Evolutionary conservation across 2,888 invertebrate species (phyloP), one percentile per base, ranked within the genome.

Genomic region (Melieria picta): DNA sequence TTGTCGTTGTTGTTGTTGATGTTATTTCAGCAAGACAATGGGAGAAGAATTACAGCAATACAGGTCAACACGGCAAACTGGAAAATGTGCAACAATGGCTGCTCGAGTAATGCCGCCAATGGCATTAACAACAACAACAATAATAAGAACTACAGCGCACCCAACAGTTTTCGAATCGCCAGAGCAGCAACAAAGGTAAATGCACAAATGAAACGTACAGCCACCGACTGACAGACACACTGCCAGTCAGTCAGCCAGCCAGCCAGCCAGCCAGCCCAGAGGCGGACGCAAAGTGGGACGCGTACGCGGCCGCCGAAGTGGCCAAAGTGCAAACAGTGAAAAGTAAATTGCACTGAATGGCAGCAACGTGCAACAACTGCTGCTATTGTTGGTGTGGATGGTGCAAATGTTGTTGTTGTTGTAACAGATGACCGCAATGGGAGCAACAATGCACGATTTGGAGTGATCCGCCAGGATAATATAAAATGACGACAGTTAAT

Each of bases 401-500:
- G 10, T 50, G 52, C 10, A n/a, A 1, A 50, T 50, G 52, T 30
- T 30, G 30, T 30, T 30, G 43, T 67, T 67, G 50, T 67, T 67
- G 47, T 52, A 61, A 46, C 42, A 52, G 61, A 52, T 64, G 46
- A 63, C 69, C 69, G 64, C 63, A 56, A 55, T 56, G 63, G 48
- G 63, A 69, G 56, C 42, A 46, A 64, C 64, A 69, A 64, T 69
- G 47, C 47, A 47, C 63, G 43, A 43, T 52, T 50, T 42, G 55
- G n/a, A 45, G n/a, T 56, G 45, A 47, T 57, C 63, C 69, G 47
- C 56, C 10, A 56, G 63, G 64, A 57, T 69, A 56, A 55, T 42
- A 57, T n/a, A 6, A 64, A 69, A 57, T 63, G 69, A 69, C 30
- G 57, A 42, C 69, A 64, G 63, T 48, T 69, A 69, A 69, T 69